Evolutionary conservation across 2,888 invertebrate species (phyloP), one percentile per base, ranked within the genome.

Genomic region (Eristalis pertinax): DNA sequence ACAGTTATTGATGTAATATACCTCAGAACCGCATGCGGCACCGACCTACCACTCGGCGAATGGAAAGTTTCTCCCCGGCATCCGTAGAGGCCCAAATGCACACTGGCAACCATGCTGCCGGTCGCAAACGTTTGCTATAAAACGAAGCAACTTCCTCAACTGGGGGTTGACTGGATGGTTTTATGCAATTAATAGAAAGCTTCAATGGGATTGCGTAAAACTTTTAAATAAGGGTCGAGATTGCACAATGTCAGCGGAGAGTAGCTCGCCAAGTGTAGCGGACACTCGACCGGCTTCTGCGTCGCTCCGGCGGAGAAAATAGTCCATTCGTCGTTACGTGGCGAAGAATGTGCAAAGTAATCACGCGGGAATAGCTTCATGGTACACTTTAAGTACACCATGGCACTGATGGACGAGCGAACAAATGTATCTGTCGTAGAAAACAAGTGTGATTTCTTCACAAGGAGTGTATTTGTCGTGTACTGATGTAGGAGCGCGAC

Each of bases 1-100:
- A 56, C 58, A 69, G 73, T 70, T 77, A 73, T 78, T 82, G 82
- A 83, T 80, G 73, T 81, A 83, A 74, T 58, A 65, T 41, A 50
- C 50, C 19, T 19, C 19, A 8, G 26, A 26, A 26, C 4, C 15
- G 15, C 60, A 24, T 15, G 13, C 15, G 26, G 26, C 60, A 38
- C 35, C 22, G 7, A 13, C 41, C 35, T 32, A 19, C 50, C 50
- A 19, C 41, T 15, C 29, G n/a, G 1, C 35, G 60, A 63, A 22
- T 68, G 76, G 22, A 69, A 50, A 62, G 4, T 19, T 69, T 76
- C 32, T 29, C 35, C 19, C 32, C 26, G 50, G 8, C 8, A 29
- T 58, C 63, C 26, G 64, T 65, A 32, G 62, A 64, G 35, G n/a
- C 41, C 38, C 38, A 32, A 26, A 41, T 62, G 38, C 38, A 38